A percentile compares a stretch with the other conserved stretches of the same genome.
Conservation (phyloP, 2,888 invertebrate species). For the Cheilosia vulpina region DNA sequence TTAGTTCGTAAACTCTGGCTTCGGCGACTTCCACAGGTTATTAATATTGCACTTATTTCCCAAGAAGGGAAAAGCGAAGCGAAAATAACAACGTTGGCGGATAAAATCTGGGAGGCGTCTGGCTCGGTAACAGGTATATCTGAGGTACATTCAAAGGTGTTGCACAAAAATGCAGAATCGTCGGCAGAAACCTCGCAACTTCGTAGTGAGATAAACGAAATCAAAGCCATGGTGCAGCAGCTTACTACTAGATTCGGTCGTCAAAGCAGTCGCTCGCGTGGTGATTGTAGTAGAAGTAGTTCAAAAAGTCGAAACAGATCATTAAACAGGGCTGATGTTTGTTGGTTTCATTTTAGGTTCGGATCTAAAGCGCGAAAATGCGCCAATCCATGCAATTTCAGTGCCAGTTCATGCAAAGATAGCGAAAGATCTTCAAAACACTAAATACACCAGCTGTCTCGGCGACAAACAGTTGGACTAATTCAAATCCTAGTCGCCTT, state of each 20-base stretch:
- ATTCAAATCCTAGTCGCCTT: background rate
- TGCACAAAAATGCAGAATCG: background rate
- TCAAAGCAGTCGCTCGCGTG: background rate
- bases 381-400: slow-evolving; percentile 1
- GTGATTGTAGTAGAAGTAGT: background rate
- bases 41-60: slow-evolving; percentile 24
- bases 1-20: slow-evolving; percentile 11
- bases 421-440: slow-evolving; percentile 15
- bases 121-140: background rate
- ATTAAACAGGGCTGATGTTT: background rate
- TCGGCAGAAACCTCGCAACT: background rate
- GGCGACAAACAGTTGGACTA: slow-evolving; percentile 4
- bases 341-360: slow-evolving; percentile 2
- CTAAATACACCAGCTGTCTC: background rate
- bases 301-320: background rate
- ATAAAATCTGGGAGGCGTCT: slow-evolving; percentile 33
- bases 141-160: background rate
- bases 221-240: slow-evolving; percentile 7
- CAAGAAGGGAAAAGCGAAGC: background rate
- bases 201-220: slow-evolving; percentile 3
- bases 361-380: slow-evolving; percentile 20
- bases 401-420: background rate
- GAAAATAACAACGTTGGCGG: slow-evolving; percentile 13
- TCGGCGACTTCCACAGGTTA: slow-evolving; percentile 21
- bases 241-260: background rate